Base-by-base conservation (phyloP, 2,113 vertebrate genomes). In the Zosterops pallidus region DNA sequence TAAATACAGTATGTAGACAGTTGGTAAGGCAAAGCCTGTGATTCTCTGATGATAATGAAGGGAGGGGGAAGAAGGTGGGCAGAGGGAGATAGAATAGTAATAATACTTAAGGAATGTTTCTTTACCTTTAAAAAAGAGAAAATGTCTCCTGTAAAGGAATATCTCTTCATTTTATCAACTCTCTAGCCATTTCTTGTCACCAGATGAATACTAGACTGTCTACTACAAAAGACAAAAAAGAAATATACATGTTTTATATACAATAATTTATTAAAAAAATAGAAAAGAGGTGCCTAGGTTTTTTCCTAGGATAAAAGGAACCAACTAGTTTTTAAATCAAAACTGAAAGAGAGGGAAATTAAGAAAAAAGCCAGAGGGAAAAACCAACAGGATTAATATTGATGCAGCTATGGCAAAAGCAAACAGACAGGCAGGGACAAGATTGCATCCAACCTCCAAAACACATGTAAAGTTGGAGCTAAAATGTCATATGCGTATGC, bases 401-500 rank as follows among this genome's bases (percentile, higher is more conserved):
- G 97, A 96, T 96, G 93, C 86, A 71, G 95, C 47, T 39, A 95
- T 50, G 94, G 95, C 89, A 90, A 96, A 96, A 97, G 98, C 95
- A 97, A 97, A 95, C 94, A 96, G 96, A 95, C 97, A 97, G 96
- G 90, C 98, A 95, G 96, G 97, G 94, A 97, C 96, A 96, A 93
- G 93, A 87, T 94, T 83, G 96, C 91, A 96, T 95, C 96, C 97
- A 98, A 96, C 97, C 97, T 97, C 96, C 95, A 95, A 97, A 97
- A 95, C 97, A 97, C 98, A 97, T 97, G 97, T 96, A 97, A 98
- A 97, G 96, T 96, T 97, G 97, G 96, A 98, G 97, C 96, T 96
- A 97, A 98, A 97, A 97, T 97, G 97, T 98, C 97, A 97, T 94
- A 97, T 97, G 97, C 97, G 96, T 98, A 97, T 98, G 96, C 95